These are phyloP conservation scores for Epizoanthus fatuus DNA, from an alignment of 92 coral and sea anemone species.

Conservation along the genomic window DNA sequence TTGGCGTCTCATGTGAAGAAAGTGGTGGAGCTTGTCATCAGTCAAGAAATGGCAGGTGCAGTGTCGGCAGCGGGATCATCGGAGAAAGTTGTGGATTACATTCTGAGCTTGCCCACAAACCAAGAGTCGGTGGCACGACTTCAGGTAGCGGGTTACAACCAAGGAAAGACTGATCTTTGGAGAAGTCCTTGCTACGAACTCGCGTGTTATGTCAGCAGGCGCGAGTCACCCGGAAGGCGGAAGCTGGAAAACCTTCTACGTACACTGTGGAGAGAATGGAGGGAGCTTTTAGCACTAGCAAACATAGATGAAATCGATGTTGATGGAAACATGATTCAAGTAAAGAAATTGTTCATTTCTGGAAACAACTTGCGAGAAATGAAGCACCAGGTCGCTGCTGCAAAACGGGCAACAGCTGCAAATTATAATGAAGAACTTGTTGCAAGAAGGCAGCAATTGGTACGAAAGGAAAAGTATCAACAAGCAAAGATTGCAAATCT, in stretches of 20 bases:
- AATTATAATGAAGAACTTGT: not conserved
- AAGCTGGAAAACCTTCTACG: constrained; percentile 45
- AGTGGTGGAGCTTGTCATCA: too few species aligned
- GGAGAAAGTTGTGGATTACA: constrained; percentile 4
- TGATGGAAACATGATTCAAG: constrained; percentile 24
- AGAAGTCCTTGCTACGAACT: constrained; percentile 41
- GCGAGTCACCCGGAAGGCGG: constrained; percentile 8
- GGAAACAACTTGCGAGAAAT: constrained; percentile 58
- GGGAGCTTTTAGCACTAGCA: constrained; percentile 15
- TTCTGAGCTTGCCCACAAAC: constrained; percentile 45
- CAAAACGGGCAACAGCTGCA: constrained; percentile 21
- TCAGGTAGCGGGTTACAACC: constrained; percentile 72
- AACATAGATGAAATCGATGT: constrained; percentile 27
- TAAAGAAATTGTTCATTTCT: constrained; percentile 47
- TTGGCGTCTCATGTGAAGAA: too few species aligned
- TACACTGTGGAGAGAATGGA: constrained; percentile 56
- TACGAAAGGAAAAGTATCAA: constrained; percentile 40
- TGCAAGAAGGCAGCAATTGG: constrained; percentile 39
- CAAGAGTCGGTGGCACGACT: constrained; percentile 64
- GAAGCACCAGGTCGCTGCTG: constrained; percentile 44
- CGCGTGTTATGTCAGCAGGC: constrained; percentile 43
- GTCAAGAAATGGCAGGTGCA: too few species aligned
- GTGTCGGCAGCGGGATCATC: too few species aligned
- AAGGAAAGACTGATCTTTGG: constrained; percentile 59
- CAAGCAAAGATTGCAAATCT: constrained; percentile 34